Evolutionary conservation across 2,797 vertebrate species (phyloP).

Genomic region (Huso huso): DNA sequence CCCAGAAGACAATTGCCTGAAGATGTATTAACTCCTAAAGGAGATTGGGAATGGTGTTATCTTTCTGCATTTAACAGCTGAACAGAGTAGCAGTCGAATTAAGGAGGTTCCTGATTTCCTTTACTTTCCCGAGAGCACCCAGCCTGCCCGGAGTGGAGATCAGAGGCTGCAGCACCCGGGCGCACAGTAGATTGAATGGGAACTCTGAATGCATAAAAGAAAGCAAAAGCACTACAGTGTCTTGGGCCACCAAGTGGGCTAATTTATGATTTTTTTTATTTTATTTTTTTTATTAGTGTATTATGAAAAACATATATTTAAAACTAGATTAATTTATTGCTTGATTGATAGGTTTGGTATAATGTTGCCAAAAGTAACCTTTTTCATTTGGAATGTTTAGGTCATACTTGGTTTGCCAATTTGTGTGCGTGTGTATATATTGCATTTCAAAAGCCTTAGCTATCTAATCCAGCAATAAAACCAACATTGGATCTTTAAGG

Average conservation of each 20-base stretch:
- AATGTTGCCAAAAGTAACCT: slow-evolving; percentile 51
- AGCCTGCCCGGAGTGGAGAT: background rate
- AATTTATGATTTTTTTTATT: slow-evolving; percentile 19
- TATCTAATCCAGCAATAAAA: slow-evolving; percentile 69
- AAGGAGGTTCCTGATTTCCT: slow-evolving; percentile 32
- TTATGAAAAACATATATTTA: slow-evolving; percentile 25
- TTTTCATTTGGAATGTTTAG: slow-evolving; percentile 33
- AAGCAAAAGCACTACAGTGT: slow-evolving; percentile 47
- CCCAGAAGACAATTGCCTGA: no score
- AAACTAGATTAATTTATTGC: slow-evolving; percentile 17
- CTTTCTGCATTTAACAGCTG: background rate
- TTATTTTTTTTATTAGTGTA: slow-evolving; percentile 20
- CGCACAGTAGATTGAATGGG: slow-evolving; percentile 37
- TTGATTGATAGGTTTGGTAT: slow-evolving; percentile 34
- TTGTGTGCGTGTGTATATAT: slow-evolving; percentile 33
- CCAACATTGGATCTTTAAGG: slow-evolving; percentile 21
- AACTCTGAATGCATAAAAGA: slow-evolving; percentile 54
- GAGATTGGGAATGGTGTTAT: no score
- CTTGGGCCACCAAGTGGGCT: slow-evolving; percentile 42
- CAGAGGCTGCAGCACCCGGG: background rate
- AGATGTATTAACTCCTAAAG: no score
- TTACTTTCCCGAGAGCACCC: slow-evolving; percentile 32
- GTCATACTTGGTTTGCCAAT: background rate
- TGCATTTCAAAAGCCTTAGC: slow-evolving; percentile 50
- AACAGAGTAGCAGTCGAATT: slow-evolving; percentile 40